Evolutionary conservation across 2,888 invertebrate genomes (phyloP).

Genomic region (Theretra japonica): DNA sequence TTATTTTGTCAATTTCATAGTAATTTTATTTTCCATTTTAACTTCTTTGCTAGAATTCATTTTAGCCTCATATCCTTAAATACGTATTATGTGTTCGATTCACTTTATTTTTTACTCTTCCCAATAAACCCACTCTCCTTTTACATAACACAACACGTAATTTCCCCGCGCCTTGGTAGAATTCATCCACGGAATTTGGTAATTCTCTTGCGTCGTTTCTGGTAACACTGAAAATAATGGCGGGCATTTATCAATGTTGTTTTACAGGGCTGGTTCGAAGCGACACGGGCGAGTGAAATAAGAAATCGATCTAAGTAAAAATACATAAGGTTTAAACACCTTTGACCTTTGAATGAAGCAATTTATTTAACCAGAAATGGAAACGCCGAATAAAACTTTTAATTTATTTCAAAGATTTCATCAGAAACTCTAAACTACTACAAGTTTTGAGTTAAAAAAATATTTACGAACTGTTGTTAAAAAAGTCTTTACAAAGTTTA

Average conservation of each 20-base stretch:
- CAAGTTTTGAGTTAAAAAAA: background rate
- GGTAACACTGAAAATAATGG: conserved; percentile 31
- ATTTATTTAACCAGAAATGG: background rate
- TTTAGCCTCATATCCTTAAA: background rate
- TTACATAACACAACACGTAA: background rate
- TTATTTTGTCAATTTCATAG: too few relatives aligned
- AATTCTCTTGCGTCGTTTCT: conserved; percentile 9
- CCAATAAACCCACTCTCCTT: too few relatives aligned
- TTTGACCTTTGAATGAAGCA: conserved; percentile 17
- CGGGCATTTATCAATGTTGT: conserved; percentile 26
- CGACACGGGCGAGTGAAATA: conserved; percentile 14
- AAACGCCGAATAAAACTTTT: background rate
- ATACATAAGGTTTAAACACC: conserved; percentile 26
- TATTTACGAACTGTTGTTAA: background rate
- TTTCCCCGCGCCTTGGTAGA: background rate
- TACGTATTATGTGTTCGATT: too few relatives aligned
- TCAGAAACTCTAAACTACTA: background rate
- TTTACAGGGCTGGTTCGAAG: conserved; percentile 7
- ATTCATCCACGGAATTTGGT: conserved; percentile 8
- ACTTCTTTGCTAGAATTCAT: too few relatives aligned
- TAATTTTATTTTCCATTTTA: too few relatives aligned
- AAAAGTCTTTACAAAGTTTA: background rate
- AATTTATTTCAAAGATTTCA: background rate
- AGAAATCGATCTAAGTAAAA: conserved; percentile 29
- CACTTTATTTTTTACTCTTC: too few relatives aligned